phyloP scores from a whole-genome alignment of 1,140 invertebrate genomes.

The Paraescarpia echinospica region DNA sequence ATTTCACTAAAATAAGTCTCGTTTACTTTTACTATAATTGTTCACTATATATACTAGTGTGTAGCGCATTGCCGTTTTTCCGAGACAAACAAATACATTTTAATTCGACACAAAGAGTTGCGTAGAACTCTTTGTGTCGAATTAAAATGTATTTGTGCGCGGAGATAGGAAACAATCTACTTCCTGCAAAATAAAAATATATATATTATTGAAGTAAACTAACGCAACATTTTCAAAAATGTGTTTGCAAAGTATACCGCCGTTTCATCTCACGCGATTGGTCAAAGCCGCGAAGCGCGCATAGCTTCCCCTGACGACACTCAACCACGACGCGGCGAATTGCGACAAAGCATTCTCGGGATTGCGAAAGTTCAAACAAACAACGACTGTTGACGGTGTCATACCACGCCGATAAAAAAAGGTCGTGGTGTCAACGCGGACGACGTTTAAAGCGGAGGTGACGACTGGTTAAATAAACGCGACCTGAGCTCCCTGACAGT shows the following conservation, averaged over 20 bases:
- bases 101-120: too few relatives aligned
- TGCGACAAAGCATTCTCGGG: not conserved
- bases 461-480: not conserved
- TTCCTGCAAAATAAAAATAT: not conserved
- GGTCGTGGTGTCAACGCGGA: not conserved
- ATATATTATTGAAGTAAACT: not conserved
- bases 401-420: not conserved
- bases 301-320: not conserved
- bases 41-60: not conserved
- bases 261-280: not conserved
- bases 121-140: too few relatives aligned
- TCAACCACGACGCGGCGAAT: too few relatives aligned
- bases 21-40: not conserved
- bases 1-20: not conserved
- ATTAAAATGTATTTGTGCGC: too few relatives aligned
- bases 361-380: not conserved
- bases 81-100: not conserved
- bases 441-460: not conserved
- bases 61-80: not conserved
- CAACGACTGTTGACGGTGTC: not conserved
- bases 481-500: not conserved
- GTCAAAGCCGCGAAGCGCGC: not conserved
- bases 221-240: not conserved
- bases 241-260: not conserved
- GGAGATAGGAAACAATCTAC: too few relatives aligned